Evolutionary conservation across 2,888 invertebrate species (phyloP), one percentile per base, ranked within the genome.

Genomic region (Apoda limacodes): DNA sequence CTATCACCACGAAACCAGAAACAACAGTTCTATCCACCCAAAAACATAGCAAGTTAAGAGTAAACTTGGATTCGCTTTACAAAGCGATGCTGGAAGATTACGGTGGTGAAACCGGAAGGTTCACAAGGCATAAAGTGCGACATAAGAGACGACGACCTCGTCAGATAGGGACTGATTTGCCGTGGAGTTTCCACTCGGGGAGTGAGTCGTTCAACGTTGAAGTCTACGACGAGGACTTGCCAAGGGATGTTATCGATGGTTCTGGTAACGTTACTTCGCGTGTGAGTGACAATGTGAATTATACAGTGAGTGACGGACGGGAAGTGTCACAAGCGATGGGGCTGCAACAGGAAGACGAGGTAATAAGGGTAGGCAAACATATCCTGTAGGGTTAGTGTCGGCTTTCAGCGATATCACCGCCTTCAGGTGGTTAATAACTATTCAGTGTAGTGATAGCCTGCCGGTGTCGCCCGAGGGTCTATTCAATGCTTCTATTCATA

Each of bases 181-280:
- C 76, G 41, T 82, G 83, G 83, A 69, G 81, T 62, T 82, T 82
- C 60, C 82, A 82, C 50, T 56, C 68, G 45, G 84, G 84, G 42
- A 66, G 75, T 47, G 62, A 65, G 55, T 50, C 75, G 59, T 59
- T 76, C 60, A 83, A 80, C 62, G 81, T 82, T 41, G 70, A 64
- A 42, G 81, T 72, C 56, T 83, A 72, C 65, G 78, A 83, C 49
- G 72, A 80, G 40, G 70, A 81, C 50, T 81, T 75, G 55, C 78
- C 82, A 55, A 82, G 82, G 83, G 67, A 72, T 49, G 60, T 59
- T 44, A 69, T 74, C 52, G 82, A 81, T 54, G 66, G 58, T 42
- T 50, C 55, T 48, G 48, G 38, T 40, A 51, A 51, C 40, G 61
- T 60, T 57, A 50, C 49, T 40, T 76, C 78, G 78, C 76, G 58